Base-by-base conservation (phyloP, 30 jellyfish, hydroid and myxozoan species). In the Hydra vulgaris region DNA sequence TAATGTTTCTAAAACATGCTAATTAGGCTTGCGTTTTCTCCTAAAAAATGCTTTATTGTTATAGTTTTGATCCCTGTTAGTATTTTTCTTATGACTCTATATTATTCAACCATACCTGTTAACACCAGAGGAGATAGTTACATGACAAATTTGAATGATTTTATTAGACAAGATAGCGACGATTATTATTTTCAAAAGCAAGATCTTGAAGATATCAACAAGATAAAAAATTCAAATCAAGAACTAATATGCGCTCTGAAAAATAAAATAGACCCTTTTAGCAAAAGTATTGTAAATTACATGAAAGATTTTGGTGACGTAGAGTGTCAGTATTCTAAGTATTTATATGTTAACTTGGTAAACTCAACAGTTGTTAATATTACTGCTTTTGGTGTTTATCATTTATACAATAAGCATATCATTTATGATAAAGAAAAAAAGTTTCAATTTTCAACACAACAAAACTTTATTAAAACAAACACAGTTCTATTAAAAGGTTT, bases 251-350 rank as follows among this genome's bases (percentile, higher is more conserved):
- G 61, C 12, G 12, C 12, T 16, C 81, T 12, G 12, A 16, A 22
- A 12, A 15, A 27, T 23, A 7, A 27, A 22, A 23, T 78, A 15
- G 25, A 78, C 68, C 85, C 85, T 4, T 78, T 78, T 61, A 26
- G 7, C 68, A 16, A 54, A 53, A n/a, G 18, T 0, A 40, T 78
- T 18, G 17, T 53, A 27, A 54, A 18, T 19, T 78, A 78, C 18
- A 78, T 78, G 82, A 78, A 61, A 18, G 77, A 78, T 23, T 78
- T 78, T 54, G 77, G 79, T 25, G 77, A 78, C 12, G 61, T 52
- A 52, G 21, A 0, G 16, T 78, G 85, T 24, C 26, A 55, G 20
- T 1, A 7, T 18, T 18, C 23, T 66, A 78, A 61, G 18, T 76
- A 40, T 0, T 21, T 78, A n/a, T 21, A 21, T 17, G 85, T 78